Evolutionary conservation across 2,888 invertebrate species (phyloP), one percentile per base, ranked within the genome.

Genomic region (Archips crataeganus): DNA sequence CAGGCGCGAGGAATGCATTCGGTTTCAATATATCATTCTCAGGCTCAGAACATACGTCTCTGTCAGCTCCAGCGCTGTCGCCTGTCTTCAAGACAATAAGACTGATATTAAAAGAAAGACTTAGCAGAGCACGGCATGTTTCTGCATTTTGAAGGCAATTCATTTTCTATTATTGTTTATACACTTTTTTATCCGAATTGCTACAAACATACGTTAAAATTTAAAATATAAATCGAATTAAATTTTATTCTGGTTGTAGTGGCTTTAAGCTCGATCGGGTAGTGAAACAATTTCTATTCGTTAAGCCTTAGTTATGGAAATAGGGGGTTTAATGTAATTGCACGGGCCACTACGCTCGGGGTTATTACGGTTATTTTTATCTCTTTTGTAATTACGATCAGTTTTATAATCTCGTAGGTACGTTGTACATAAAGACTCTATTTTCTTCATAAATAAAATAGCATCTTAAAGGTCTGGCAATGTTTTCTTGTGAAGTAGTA

Each of bases 11-110:
- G 74, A 74, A 74, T 74, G 74, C 74, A 70, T 74, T 74, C 65
- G 65, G 65, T 54, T 74, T 74, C 74, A 74, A 74, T 74, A 70
- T 65, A 74, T 74, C 74, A 74, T 74, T 74, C 65, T n/a, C 74
- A 74, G 74, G 70, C 74, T 49, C 65, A 51, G 69, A 70, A 74
- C 74, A 74, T 74, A 74, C 74, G 70, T 74, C 74, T 70, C 74
- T 74, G 74, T 74, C 74, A 69, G 54, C 69, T 45, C 65, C 74
- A 74, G 74, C 65, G 60, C 70, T 70, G 70, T 65, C 69, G 60
- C 51, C 67, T 64, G 73, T 74, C 73, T 69, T 69, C 73, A 69
- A 74, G 74, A 74, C 74, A 74, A 74, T 74, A 70, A 74, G 64
- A 70, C 65, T 60, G 70, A 74, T 74, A 74, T 74, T 74, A 74